Base-by-base conservation (phyloP, 2,888 invertebrate genomes). In the Notocelia uddmanniana region DNA sequence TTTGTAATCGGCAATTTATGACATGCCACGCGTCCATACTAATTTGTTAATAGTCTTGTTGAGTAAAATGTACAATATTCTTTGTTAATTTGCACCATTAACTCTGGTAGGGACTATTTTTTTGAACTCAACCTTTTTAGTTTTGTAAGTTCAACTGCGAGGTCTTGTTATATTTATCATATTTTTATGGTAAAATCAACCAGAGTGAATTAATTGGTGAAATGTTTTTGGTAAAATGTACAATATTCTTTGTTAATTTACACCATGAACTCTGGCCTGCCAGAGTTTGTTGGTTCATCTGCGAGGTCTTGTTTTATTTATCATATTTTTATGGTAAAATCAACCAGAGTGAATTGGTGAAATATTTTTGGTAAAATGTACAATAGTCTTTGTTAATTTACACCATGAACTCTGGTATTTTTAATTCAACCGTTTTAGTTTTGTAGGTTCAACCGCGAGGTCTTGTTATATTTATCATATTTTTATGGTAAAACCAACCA, bases 331-430 rank as follows among this genome's bases (percentile, higher is more conserved):
- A 34, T 34, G 9, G 10, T 34, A 10, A 10, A 34, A 34, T 34
- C 10, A 10, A 10, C 34, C 34, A 9, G 10, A 34, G 9, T 10
- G 10, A 10, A 34, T 34, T 34, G 34, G 9, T 10, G 37, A 37
- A 1, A 37, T 11, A 11, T 37, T 10, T 37, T 37, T 37, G 37
- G 37, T 37, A 37, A 37, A 37, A 11, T 13, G 37, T 50, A 19
- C 19, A 50, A 50, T 50, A 18, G 19, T 50, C 19, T 50, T 50
- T 50, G 50, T 50, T 50, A 50, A 50, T 19, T 50, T 18, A 50
- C 50, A 50, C 50, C 19, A 19, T 50, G 19, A 50, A 50, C 19
- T 50, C 50, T 19, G 19, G 10, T 50, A 50, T 50, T 50, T 50
- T 50, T 19, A 50, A 19, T 19, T 50, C 19, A 50, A 50, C 19